Base-by-base conservation (phyloP, 2,113 vertebrate species). In the Gasterosteus aculeatus region DNA sequence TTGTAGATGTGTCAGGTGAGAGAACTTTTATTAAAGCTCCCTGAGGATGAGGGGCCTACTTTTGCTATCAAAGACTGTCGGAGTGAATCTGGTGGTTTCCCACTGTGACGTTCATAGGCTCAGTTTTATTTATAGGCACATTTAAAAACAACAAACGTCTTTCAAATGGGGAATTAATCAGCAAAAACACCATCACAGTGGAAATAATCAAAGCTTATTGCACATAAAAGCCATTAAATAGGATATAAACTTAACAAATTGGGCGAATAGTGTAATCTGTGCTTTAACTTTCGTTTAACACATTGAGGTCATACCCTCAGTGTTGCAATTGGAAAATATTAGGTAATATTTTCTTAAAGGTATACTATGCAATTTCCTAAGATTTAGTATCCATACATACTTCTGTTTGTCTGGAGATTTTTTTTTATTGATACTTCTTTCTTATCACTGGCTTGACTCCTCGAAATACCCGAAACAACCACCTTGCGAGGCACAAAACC, bases 1-100 rank as follows among this genome's bases (percentile, higher is more conserved):
- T 97, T 15, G 97, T 99, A 33, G 98, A 99, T 85, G 97, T 99
- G 61, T 98, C 98, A 83, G 97, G 98, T 99, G 92, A 97, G 56
- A 79, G 5, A 10, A 10, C 41, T 10, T 46, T 46, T 29, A 18
- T 38, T 38, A 62, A 44, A 19, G 11, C 18, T 22, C 7, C 44
- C 6, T 64, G 29, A n/a, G 41, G 10, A 10, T 12, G 62, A 60
- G 2, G 10, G 2, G 47, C 4, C 26, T 14, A 33, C 22, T 41
- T 29, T 26, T 58, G 15, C 0, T 22, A n/a, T 33, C 35, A 12
- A 7, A 11, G 29, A 10, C 19, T 33, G 59, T 60, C 69, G 64
- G 15, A 35, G 29, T 70, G 60, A 66, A 6, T 0, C 16, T n/a
- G 47, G 5, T 63, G 0, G 42, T 41, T 16, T 42, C 14, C 29